Base-by-base conservation (phyloP, 2,797 vertebrate species). In the Sebastes paucispinis region DNA sequence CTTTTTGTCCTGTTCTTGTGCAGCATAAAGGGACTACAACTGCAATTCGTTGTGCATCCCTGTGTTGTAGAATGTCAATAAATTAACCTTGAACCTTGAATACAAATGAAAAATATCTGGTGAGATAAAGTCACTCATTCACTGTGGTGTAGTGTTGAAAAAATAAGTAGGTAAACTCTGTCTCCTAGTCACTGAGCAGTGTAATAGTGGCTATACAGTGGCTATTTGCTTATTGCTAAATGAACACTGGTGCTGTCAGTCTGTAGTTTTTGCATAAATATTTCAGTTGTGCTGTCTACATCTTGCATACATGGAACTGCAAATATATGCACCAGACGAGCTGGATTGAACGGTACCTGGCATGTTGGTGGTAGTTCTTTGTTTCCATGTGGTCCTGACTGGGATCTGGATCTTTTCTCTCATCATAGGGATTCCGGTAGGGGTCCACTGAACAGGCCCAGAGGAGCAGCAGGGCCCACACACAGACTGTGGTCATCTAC, bases 381-480 rank as follows among this genome's bases (percentile, higher is more conserved):
- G 16, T 27, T 25, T 27, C 24, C 24, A 16, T 58, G 14, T 58
- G 27, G 27, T 59, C 16, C 25, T 27, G 14, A 18, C 57, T 59
- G 3, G 25, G 8, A 29, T 29, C 57, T 59, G 14, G 57, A 59
- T 59, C 57, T 29, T 29, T 59, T 29, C 25, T 29, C 57, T 59
- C 25, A 29, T 59, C 57, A 29, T 29, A 59, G 27, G 14, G 57
- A 8, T 27, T 59, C 57, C 27, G 57, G 57, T 16, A 2, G 4
- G 27, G 25, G 57, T 59, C 25, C 8, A 59, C 57, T 59, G 73
- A 71, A 64, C 78, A 81, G 64, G 79, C 74, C 73, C 82, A 91
- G 64, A 91, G 75, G 27, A 93, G 79, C 54, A 91, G 34, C 54
- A 92, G 74, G 18, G 66, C 47, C 80, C 66, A 62, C 55, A 81